Percentiles rank a stretch among this genome's conserved stretches.
Evolutionary conservation across 2,113 vertebrate species (phyloP).

Genomic region (Barnardius zonarius): DNA sequence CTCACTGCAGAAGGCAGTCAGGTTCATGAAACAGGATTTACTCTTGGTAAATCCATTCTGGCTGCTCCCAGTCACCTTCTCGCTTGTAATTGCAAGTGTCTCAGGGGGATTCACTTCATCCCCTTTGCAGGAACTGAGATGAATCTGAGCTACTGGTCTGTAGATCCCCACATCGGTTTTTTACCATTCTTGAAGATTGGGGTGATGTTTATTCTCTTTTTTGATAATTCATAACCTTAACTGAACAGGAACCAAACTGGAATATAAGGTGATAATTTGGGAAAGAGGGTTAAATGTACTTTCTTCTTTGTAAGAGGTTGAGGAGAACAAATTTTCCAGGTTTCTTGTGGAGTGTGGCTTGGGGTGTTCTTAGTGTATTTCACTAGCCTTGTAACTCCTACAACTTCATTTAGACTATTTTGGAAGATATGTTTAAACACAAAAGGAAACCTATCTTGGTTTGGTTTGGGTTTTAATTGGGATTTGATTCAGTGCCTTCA

Average conservation of each 20-base stretch:
- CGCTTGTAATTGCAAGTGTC: background rate
- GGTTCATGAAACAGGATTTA: background rate
- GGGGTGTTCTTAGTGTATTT: background rate
- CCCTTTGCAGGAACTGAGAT: fast-evolving
- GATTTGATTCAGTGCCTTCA: background rate
- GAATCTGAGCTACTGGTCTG: background rate
- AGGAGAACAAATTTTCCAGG: background rate
- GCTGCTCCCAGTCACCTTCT: background rate
- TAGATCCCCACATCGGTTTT: background rate
- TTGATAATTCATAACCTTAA: background rate
- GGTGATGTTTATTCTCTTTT: background rate
- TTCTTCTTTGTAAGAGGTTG: background rate
- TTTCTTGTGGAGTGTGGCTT: background rate
- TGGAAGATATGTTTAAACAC: background rate
- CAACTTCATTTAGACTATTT: background rate
- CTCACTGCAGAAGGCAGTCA: background rate
- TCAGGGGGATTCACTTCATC: background rate
- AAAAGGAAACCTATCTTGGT: background rate
- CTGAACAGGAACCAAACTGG: background rate
- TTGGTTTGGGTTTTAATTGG: background rate
- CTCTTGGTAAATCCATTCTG: background rate
- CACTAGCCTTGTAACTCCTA: background rate
- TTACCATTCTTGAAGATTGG: background rate
- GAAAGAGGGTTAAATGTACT: background rate
- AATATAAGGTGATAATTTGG: background rate